Conservation (phyloP, 2,797 vertebrate species). For the Sandelia bainsii region DNA sequence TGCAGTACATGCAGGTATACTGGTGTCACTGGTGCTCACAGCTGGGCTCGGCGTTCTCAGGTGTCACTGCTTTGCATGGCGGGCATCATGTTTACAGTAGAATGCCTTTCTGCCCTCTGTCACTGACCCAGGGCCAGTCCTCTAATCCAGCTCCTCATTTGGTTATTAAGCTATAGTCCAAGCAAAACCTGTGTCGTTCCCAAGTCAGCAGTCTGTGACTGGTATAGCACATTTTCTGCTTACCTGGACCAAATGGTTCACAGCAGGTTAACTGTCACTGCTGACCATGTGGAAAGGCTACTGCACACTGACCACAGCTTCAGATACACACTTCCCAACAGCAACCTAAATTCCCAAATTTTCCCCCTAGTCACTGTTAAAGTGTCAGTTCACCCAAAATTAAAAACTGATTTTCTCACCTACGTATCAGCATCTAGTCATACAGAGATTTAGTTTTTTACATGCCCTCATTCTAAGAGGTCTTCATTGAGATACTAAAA, state of each 20-base stretch:
- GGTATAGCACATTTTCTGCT: constrained; percentile 1
- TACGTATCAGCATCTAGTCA: background rate
- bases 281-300: background rate
- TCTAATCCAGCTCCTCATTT: constrained; percentile 65
- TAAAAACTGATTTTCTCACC: no score
- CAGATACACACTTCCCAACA: background rate
- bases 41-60: constrained; percentile 64
- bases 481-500: background rate
- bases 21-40: constrained; percentile 47
- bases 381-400: background rate
- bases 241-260: background rate
- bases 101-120: constrained; percentile 60
- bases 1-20: constrained; percentile 18
- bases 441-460: background rate
- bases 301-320: background rate
- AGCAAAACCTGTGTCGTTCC: constrained; percentile 9
- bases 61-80: constrained; percentile 80
- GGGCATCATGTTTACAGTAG: constrained; percentile 75
- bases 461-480: background rate
- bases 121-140: constrained; percentile 57
- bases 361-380: background rate
- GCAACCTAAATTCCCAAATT: background rate
- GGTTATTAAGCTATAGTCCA: constrained; percentile 67
- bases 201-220: constrained; percentile 19
- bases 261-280: background rate